Conservation (phyloP, 2,888 invertebrate genomes). For the Bruchidius siliquastri region DNA sequence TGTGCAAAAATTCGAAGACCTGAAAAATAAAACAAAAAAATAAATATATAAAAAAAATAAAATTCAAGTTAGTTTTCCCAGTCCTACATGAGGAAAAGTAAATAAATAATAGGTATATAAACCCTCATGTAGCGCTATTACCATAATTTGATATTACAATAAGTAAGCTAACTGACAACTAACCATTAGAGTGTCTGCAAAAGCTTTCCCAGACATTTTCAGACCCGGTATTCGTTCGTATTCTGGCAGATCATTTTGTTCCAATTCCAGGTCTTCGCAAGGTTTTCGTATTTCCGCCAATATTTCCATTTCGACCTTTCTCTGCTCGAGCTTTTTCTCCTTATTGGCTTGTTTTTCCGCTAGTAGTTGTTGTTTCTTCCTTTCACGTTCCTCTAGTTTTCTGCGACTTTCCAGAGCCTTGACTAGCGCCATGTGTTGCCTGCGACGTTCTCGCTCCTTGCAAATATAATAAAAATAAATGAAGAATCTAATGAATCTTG, state of each 20-base stretch:
- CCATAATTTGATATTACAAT: too few species aligned
- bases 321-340: conserved; percentile 76
- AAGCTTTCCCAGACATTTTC: conserved; percentile 76
- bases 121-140: too few species aligned
- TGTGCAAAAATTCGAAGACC: conserved; percentile 93
- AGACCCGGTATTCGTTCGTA: conserved; percentile 66
- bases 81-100: too few species aligned
- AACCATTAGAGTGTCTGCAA: conserved; percentile 82
- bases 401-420: conserved; percentile 82
- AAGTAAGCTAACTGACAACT: not conserved
- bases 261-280: conserved; percentile 85
- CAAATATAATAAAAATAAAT: not conserved
- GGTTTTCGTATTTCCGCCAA: conserved; percentile 74
- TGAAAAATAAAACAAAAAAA: not conserved
- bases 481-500: not conserved
- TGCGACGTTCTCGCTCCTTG: conserved; percentile 81
- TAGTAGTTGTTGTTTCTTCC: conserved; percentile 68
- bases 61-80: too few species aligned
- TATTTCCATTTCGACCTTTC: conserved; percentile 62
- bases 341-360: conserved; percentile 81
- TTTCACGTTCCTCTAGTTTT: conserved; percentile 81
- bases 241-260: conserved; percentile 67
- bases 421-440: conserved; percentile 86
- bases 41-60: too few species aligned
- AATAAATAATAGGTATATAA: too few species aligned